Evolutionary conservation across 2,113 vertebrate species (phyloP).

Genomic region (Daboia siamensis): DNA sequence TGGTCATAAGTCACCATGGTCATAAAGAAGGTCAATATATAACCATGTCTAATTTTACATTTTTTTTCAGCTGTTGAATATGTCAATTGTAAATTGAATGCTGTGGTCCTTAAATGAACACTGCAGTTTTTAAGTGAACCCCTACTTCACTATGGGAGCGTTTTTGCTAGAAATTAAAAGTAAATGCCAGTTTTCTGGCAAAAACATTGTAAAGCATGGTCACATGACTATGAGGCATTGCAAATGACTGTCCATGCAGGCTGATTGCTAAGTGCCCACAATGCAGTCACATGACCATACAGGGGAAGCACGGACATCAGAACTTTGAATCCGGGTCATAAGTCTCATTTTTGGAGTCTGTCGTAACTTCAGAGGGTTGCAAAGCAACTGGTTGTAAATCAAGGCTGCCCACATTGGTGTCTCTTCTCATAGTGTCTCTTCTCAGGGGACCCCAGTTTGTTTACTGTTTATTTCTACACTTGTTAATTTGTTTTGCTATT

Average conservation of each 20-base stretch:
- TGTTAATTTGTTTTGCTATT: not conserved
- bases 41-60: not conserved
- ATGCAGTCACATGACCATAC: not conserved
- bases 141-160: not conserved
- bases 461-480: not conserved
- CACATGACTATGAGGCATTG: not conserved
- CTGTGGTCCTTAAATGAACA: not conserved
- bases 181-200: not conserved
- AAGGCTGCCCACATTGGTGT: not conserved
- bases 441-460: not conserved
- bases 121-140: not conserved
- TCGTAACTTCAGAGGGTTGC: not conserved
- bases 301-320: not conserved
- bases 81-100: not conserved
- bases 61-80: not conserved
- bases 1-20: not conserved
- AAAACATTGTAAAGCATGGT: not conserved
- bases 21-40: not conserved
- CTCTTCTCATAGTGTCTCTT: not conserved
- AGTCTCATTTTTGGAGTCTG: not conserved
- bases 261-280: not conserved
- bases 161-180: not conserved
- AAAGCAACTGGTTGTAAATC: not conserved
- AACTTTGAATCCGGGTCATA: not conserved
- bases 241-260: not conserved